Evolutionary conservation across 2,888 invertebrate species (phyloP).

Genomic region (Dryobotodes eremita): DNA sequence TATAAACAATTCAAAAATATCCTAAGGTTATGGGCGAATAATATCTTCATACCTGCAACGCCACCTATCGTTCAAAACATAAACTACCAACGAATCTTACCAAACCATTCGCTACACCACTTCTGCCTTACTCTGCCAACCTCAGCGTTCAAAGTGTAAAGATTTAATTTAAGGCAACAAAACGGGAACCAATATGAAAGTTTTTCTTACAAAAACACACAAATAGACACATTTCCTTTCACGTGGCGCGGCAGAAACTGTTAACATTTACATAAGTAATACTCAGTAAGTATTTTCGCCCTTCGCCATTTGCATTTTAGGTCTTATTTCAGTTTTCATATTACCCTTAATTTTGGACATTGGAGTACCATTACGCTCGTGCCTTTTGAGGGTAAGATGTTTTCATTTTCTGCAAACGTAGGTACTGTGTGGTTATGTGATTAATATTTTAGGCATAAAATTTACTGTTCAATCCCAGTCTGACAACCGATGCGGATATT

Average conservation of each 20-base stretch:
- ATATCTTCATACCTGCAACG: not conserved
- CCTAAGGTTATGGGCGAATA: no score
- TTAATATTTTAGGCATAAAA: not conserved
- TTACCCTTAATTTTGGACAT: constrained; percentile 17
- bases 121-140: not conserved
- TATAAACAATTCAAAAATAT: not conserved
- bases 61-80: constrained; percentile 31
- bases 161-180: constrained; percentile 10
- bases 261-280: constrained; percentile 66
- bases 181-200: constrained; percentile 31
- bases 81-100: not conserved
- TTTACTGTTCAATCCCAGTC: not conserved
- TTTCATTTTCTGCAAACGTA: not conserved
- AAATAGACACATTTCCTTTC: constrained; percentile 29
- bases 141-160: not conserved
- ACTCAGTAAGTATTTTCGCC: constrained; percentile 59
- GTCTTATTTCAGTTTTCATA: constrained; percentile 46
- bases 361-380: constrained; percentile 34
- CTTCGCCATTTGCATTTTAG: constrained; percentile 58
- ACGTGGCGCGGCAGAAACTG: constrained; percentile 37
- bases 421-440: not conserved
- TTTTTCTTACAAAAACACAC: constrained; percentile 34
- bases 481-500: not conserved
- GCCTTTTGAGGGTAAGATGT: constrained; percentile 11
- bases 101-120: not conserved